Percentiles rank a stretch among this genome's conserved stretches.
Conservation (phyloP, 2,797 vertebrate genomes). For the Scyliorhinus canicula region DNA sequence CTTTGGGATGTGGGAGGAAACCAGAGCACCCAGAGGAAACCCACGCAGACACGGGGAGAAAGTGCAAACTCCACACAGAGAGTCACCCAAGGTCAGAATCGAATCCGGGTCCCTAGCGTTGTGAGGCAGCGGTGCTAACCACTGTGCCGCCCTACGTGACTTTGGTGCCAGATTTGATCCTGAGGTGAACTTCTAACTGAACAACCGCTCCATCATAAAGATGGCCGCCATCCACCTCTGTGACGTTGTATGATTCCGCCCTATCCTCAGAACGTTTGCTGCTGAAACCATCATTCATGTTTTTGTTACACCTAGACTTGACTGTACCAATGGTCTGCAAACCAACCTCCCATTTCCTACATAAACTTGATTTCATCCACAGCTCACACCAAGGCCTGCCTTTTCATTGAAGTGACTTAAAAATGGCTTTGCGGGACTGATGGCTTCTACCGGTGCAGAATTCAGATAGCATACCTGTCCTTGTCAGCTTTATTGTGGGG, state of each 20-base stretch:
- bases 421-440: too few species aligned
- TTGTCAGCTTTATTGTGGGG: too few species aligned
- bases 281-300: background rate
- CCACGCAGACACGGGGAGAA: too few species aligned
- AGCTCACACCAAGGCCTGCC: background rate
- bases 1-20: too few species aligned
- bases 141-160: too few species aligned
- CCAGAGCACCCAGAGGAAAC: too few species aligned
- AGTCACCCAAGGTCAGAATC: too few species aligned
- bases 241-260: background rate
- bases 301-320: background rate
- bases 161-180: background rate
- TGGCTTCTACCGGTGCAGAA: background rate
- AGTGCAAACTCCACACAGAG: too few species aligned
- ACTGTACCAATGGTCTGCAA: background rate
- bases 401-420: background rate
- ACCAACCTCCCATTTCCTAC: background rate
- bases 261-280: background rate
- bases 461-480: background rate
- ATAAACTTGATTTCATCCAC: background rate
- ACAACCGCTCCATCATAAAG: background rate
- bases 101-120: too few species aligned
- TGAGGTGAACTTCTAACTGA: background rate
- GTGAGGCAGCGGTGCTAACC: too few species aligned
- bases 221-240: background rate